Evolutionary conservation across 2,113 vertebrate genomes (phyloP).

Genomic region (Phalacrocorax carbo): DNA sequence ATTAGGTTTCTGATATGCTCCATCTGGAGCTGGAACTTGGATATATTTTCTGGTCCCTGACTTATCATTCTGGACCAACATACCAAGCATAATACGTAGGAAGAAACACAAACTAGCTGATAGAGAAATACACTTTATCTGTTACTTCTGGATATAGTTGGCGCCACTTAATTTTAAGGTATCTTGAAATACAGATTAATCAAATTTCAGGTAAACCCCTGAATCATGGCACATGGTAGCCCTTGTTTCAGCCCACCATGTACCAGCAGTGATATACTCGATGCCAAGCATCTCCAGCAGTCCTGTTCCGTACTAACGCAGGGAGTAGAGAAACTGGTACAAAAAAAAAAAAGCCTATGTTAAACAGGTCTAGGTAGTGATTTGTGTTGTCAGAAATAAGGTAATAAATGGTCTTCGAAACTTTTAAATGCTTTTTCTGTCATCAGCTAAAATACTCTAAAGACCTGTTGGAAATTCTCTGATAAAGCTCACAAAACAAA

Average conservation of each 20-base stretch:
- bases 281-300: not conserved
- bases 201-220: not conserved
- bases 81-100: not conserved
- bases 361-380: not conserved
- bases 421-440: not conserved
- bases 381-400: not conserved
- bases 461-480: not conserved
- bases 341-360: not conserved
- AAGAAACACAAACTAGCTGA: not conserved
- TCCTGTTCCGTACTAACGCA: not conserved
- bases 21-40: not conserved
- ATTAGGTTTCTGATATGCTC: not conserved
- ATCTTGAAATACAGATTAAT: not conserved
- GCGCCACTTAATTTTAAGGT: not conserved
- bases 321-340: not conserved
- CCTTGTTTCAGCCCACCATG: not conserved
- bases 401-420: not conserved
- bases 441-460: not conserved
- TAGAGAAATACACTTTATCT: not conserved
- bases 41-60: not conserved
- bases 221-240: not conserved
- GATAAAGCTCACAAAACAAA: not conserved
- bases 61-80: not conserved
- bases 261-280: not conserved
- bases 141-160: not conserved